Evolutionary conservation across 2,113 vertebrate species (phyloP).

Genomic region (Salminus brasiliensis): DNA sequence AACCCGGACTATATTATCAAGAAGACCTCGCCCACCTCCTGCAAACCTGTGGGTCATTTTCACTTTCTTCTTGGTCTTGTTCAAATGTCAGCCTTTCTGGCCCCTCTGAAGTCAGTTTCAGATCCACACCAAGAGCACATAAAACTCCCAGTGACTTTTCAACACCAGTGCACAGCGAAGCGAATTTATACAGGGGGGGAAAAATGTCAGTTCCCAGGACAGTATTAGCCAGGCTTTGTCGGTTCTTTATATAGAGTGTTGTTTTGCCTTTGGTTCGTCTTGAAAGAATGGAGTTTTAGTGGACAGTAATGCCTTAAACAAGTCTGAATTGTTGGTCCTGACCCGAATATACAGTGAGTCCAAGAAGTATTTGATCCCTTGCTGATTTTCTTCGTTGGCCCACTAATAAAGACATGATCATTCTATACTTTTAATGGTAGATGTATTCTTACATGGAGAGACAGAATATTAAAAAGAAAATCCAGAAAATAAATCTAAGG

Average conservation of each 20-base stretch:
- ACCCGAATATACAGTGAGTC: no score
- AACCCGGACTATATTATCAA: neutral
- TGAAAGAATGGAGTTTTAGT: no score
- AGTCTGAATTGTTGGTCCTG: no score
- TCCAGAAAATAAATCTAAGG: no score
- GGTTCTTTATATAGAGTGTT: neutral
- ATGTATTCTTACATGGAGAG: no score
- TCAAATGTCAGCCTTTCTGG: constrained; percentile 42
- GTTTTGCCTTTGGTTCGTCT: no score
- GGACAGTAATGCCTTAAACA: no score
- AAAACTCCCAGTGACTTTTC: constrained; percentile 39
- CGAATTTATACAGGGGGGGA: neutral
- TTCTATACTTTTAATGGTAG: no score
- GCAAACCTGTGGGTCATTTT: constrained; percentile 2
- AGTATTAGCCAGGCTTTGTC: neutral
- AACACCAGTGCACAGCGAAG: constrained; percentile 23
- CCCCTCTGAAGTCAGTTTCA: constrained; percentile 20
- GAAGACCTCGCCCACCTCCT: constrained; percentile 20
- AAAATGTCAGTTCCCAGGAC: constrained; percentile 7
- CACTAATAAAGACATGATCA: no score
- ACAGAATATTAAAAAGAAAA: no score
- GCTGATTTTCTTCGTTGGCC: no score
- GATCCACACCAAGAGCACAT: constrained; percentile 15
- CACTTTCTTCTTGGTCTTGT: constrained; percentile 23
- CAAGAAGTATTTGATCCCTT: no score